Evolutionary conservation across 2,888 invertebrate genomes (phyloP).

Genomic region (Camptogramma bilineatum): DNA sequence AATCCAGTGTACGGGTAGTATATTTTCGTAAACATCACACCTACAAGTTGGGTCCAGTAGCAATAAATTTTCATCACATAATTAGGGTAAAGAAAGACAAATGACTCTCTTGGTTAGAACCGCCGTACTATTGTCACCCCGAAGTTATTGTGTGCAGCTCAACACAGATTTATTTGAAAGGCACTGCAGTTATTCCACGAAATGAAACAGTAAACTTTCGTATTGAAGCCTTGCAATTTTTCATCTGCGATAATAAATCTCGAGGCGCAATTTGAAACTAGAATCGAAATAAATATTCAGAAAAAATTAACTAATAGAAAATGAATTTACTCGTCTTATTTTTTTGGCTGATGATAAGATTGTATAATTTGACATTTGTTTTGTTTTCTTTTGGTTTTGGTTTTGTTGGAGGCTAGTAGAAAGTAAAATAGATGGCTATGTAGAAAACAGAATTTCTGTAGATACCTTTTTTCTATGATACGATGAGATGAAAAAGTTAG

Average conservation of each 20-base stretch:
- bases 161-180: slow-evolving; percentile 27
- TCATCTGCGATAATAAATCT: slow-evolving; percentile 1
- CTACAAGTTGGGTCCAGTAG: slow-evolving; percentile 57
- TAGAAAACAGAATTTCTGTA: too few species aligned
- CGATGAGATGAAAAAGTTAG: too few species aligned
- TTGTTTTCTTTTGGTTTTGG: too few species aligned
- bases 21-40: slow-evolving; percentile 46
- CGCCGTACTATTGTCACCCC: slow-evolving; percentile 46
- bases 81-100: slow-evolving; percentile 76
- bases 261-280: background rate
- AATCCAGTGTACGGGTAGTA: slow-evolving; percentile 46
- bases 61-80: slow-evolving; percentile 76
- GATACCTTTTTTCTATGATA: too few species aligned
- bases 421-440: too few species aligned
- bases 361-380: background rate
- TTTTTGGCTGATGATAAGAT: background rate
- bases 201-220: slow-evolving; percentile 6
- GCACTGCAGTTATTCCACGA: slow-evolving; percentile 17
- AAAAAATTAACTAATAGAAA: background rate
- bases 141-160: slow-evolving; percentile 41
- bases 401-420: too few species aligned
- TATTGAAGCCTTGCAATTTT: slow-evolving; percentile 3
- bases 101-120: slow-evolving; percentile 62
- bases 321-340: background rate
- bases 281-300: background rate